Conservation (phyloP, 1,140 invertebrate species). For the Lordiphosa clarofinis region DNA sequence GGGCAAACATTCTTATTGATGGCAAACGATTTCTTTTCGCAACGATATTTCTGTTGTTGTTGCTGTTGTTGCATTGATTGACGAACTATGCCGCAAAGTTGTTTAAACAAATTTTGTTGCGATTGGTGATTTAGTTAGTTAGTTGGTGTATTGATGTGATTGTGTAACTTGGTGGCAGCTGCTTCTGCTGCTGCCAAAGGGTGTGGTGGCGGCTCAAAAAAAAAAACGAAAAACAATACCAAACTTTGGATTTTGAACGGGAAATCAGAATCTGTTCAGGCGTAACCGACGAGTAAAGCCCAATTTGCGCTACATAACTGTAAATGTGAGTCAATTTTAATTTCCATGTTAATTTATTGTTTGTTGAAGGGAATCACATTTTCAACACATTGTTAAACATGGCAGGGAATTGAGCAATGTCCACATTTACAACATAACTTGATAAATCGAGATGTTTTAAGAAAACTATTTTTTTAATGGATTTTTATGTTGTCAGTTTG, state of each 20-base stretch:
- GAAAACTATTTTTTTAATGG: no score
- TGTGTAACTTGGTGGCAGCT: conserved; percentile 25
- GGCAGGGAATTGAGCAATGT: conserved; percentile 1
- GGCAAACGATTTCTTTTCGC: conserved; percentile 55
- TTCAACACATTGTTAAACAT: conserved; percentile 63
- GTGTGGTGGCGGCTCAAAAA: conserved; percentile 23
- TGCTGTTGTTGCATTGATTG: conserved; percentile 53
- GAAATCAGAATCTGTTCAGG: conserved; percentile 16
- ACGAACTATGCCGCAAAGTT: conserved; percentile 32
- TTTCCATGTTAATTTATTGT: conserved; percentile 21
- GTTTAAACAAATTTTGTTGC: conserved; percentile 8
- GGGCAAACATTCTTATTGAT: conserved; percentile 54
- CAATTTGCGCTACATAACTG: conserved; percentile 26
- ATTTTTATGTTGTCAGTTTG: no score
- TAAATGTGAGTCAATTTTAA: conserved; percentile 52
- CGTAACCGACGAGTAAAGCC: conserved; percentile 34
- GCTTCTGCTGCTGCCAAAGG: neutral
- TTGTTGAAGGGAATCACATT: conserved; percentile 36
- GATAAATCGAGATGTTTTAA: no score
- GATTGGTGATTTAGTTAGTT: conserved; percentile 15
- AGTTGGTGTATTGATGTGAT: conserved; percentile 10
- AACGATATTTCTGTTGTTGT: conserved; percentile 43
- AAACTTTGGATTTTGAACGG: conserved; percentile 16
- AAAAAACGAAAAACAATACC: conserved; percentile 5
- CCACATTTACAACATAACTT: conserved; percentile 28